Base-by-base conservation (phyloP, 2,797 vertebrate genomes). In the Sebastes elongatus region DNA sequence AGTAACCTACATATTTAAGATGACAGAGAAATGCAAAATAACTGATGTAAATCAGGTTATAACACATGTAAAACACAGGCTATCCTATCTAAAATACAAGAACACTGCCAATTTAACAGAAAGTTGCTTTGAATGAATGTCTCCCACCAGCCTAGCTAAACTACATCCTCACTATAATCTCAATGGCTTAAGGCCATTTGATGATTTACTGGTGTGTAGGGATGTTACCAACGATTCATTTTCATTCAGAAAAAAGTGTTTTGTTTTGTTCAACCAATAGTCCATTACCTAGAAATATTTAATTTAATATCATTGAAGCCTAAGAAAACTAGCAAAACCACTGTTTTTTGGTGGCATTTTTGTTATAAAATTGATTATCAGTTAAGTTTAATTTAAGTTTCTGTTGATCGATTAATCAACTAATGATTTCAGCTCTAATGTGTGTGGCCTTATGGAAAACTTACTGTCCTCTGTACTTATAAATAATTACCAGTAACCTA, bases 111-210 rank as follows among this genome's bases (percentile, higher is more conserved):
- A 20, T 28, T n/a, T n/a, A 20, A 49, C 18, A 60, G 10, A 27
- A 20, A 53, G 20, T 33, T 23, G 6, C 64, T 73, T n/a, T 74
- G 22, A 46, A 71, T 66, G 3, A 42, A 42, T 18, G 16, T 25
- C 30, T 53, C 56, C 18, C 7, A 7, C 28, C 30, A n/a, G n/a
- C 23, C 22, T 27, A n/a, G 3, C 5, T 57, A 42, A 52, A 3
- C 18, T 10, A 55, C 18, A 42, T 13, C 4, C 16, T 64, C 32
- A 35, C 22, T 7, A 8, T 1, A 49, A 52, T 42, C 22, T 72
- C 28, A 63, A 63, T 32, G 4, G 35, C 0, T 38, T 0, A 38
- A 13, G 0, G 46, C 7, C 46, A 20, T 20, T 49, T 49, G 8
- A 49, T 18, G 2, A 49, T 49, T 49, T 49, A 49, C 16, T 49